Evolutionary conservation across 2,113 vertebrate species (phyloP), one percentile per base, ranked within the genome.

Genomic region (Apistogramma diplotaenia): DNA sequence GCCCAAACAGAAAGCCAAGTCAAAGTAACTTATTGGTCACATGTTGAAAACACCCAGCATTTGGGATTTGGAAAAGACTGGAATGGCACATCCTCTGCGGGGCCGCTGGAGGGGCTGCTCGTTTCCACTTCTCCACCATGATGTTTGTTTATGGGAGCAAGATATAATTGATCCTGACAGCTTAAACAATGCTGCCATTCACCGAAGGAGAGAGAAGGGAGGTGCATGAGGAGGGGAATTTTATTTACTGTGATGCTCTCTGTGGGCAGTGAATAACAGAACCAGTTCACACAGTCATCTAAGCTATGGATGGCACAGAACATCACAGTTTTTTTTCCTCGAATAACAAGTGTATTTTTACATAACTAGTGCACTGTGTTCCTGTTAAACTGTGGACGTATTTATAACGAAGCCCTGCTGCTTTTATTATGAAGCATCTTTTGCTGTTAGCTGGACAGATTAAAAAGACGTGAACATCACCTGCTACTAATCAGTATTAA

Each of bases 1-100:
- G 70, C 3, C 70, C 54, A 95, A 93, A 94, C 89, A 84, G 77
- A 95, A 95, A 85, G 91, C 85, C 71, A 96, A 96, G 87, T 88
- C 93, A 65, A 95, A 95, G 92, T 95, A 93, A 95, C 54, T 15
- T 35, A 43, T 37, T 12, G 60, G 71, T 61, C 0, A 15, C 1
- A 3, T n/a, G 16, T 58, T 70, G 43, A 71, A 73, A 59, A 70
- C 18, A 70, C 43, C 10, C 40, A 70, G 59, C 21, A 61, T 85
- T 76, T 59, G 15, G 82, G 67, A 85, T 90, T 82, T 85, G 86
- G 56, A 83, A 91, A 88, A 81, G 78, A 59, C 74, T 87, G 67
- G 84, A 84, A 89, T 61, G 79, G 75, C 79, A 49, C 58, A 79
- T 89, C 57, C 75, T 92, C 56, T 59, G 53, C 51, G 89, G 80